Base-by-base conservation (phyloP, 2,888 invertebrate genomes). In the Standfussiana lucernea region DNA sequence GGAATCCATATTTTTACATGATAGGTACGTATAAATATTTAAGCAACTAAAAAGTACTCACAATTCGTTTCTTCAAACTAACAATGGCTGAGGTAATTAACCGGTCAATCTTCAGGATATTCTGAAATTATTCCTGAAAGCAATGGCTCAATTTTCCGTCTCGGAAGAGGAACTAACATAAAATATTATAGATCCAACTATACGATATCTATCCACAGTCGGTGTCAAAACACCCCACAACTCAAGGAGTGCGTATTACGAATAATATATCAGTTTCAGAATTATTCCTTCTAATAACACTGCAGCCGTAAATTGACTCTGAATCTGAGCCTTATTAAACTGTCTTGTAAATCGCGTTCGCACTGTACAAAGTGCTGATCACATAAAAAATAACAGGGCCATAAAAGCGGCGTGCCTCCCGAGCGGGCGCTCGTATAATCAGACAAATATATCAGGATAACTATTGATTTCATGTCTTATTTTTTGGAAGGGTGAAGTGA, bases 331-430 rank as follows among this genome's bases (percentile, higher is more conserved):
- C 90, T 91, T 91, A 91, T 91, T 91, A 91, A 87, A 90, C 84
- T 90, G 90, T 88, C 88, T 86, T 90, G 89, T 91, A 91, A 92
- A 91, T 92, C 87, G 90, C 85, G 84, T 83, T 84, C 89, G 82
- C 91, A 84, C 86, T 85, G 89, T 89, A 90, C 88, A 89, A 90
- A 94, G 91, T 92, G 92, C 90, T 91, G 91, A 91, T 90, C 88
- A 91, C 93, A 95, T 95, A 95, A 95, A 95, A 95, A 95, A 95
- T 94, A 95, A 95, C 94, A 93, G 93, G 92, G 85, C 88, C 74
- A 90, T 94, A 93, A 94, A 93, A 92, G 82, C 89, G 86, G 89
- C 89, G 89, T 85, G 88, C 84, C 87, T 87, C 91, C 89, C 89
- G 73, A 79, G 76, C 77, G 86, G 72, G 74, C 85, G 87, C 75